Conservation (phyloP, 2,113 vertebrate species). For the Dolichallabes microphthalmus region DNA sequence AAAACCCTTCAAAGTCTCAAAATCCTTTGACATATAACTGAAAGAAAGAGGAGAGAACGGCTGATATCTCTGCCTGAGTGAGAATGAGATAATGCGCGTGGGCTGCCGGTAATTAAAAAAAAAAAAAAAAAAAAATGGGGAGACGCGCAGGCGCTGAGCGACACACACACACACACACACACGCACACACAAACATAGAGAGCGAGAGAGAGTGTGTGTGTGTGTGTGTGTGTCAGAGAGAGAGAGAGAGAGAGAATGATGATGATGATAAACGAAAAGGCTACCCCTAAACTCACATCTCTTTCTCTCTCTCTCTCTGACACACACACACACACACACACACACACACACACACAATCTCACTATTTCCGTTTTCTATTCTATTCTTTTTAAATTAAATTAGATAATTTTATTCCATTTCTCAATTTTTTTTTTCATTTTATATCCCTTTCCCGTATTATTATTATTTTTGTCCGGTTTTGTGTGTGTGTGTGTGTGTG, state of each 20-base stretch:
- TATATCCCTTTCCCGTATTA: too few relatives aligned
- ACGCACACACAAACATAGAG: too few relatives aligned
- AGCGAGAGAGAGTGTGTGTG: not conserved
- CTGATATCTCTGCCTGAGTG: constrained; percentile 14
- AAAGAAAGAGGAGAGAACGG: not conserved
- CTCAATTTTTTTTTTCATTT: too few relatives aligned
- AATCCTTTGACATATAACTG: not conserved
- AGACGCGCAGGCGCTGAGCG: constrained; percentile 22
- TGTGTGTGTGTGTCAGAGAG: not conserved
- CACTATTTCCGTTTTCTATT: not conserved
- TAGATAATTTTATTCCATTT: too few relatives aligned
- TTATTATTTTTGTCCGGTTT: too few relatives aligned
- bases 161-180: not conserved
- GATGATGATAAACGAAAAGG: not conserved
- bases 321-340: too few relatives aligned
- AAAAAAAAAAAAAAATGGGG: not conserved
- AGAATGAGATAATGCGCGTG: constrained; percentile 37
- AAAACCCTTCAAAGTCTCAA: not conserved
- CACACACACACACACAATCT: too few relatives aligned
- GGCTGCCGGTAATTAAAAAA: constrained; percentile 13
- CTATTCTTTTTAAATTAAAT: not conserved
- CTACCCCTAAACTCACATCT: not conserved
- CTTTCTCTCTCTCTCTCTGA: not conserved
- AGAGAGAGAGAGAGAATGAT: not conserved
- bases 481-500: too few relatives aligned